These are phyloP conservation scores for Ceratina australensis DNA, from an alignment of 1,140 invertebrate genomes.

Conservation along the genomic window DNA sequence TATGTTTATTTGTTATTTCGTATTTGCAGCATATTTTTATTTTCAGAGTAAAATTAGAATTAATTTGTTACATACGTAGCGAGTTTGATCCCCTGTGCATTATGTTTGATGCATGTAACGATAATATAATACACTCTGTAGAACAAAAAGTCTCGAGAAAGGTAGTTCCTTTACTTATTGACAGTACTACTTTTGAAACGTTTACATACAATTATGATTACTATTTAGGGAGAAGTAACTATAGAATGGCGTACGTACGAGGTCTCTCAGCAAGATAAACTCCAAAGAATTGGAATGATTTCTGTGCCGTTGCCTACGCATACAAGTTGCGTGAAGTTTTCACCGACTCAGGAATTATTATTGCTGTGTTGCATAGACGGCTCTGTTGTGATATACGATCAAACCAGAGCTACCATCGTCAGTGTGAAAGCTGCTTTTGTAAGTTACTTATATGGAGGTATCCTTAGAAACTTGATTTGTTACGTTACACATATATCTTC, in stretches of 20 bases:
- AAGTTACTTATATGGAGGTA: no score
- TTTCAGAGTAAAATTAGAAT: constrained; percentile 81
- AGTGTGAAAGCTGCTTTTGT: constrained; percentile 84
- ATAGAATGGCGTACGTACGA: constrained; percentile 87
- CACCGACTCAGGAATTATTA: constrained; percentile 86
- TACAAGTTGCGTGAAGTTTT: constrained; percentile 84
- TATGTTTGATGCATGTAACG: constrained; percentile 83
- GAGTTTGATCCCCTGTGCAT: constrained; percentile 87
- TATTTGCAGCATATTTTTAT: constrained; percentile 38
- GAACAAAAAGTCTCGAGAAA: constrained; percentile 89
- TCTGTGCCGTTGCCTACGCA: constrained; percentile 87
- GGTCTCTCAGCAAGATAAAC: constrained; percentile 82
- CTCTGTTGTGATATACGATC: constrained; percentile 86
- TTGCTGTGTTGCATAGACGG: constrained; percentile 89
- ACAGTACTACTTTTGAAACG: neutral
- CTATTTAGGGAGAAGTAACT: constrained; percentile 84
- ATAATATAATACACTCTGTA: constrained; percentile 86
- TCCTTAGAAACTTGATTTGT: neutral
- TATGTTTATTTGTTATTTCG: neutral
- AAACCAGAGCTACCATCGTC: constrained; percentile 82
- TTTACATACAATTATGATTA: constrained; percentile 5
- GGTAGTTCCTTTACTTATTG: constrained; percentile 65
- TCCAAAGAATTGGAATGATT: constrained; percentile 84
- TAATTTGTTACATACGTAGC: constrained; percentile 84
- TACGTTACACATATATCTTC: constrained; percentile 46